These are phyloP conservation scores for Propithecus deckenii DNA, from an alignment of 2,797 vertebrate species.

Conservation along the genomic window DNA sequence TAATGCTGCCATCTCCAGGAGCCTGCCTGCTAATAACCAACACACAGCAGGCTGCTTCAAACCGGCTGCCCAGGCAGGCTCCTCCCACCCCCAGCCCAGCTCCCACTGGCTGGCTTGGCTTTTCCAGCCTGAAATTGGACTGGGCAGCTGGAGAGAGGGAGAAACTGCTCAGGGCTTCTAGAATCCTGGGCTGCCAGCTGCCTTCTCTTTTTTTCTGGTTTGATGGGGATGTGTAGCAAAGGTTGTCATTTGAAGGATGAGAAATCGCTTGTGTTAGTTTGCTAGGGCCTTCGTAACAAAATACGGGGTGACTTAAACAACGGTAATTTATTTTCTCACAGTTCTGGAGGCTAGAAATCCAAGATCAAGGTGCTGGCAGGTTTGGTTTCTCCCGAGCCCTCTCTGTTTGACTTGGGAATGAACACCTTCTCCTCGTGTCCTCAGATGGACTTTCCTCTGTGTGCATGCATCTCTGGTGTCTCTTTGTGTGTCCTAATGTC, in stretches of 20 bases:
- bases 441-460: neutral
- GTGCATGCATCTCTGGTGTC: neutral
- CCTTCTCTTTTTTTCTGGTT: neutral
- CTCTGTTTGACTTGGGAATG: neutral
- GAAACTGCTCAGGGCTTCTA: neutral
- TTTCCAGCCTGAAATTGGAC: neutral
- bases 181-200: neutral
- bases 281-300: neutral
- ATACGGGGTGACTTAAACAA: neutral
- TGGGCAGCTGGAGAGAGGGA: neutral
- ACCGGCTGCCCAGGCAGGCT: neutral
- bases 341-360: neutral
- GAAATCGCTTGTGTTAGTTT: neutral
- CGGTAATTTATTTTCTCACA: neutral
- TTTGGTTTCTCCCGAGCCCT: neutral
- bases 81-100: neutral
- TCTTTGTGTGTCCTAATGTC: neutral
- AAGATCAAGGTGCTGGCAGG: neutral
- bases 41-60: neutral
- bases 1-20: constrained; percentile 68
- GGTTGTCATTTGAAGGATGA: neutral
- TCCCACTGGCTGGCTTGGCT: neutral
- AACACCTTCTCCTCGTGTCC: neutral
- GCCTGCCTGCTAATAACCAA: constrained; percentile 17
- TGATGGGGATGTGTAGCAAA: neutral